Evolutionary conservation across 64 coral and sea anemone species (phyloP).

Genomic region (Cladopsammia gracilis): DNA sequence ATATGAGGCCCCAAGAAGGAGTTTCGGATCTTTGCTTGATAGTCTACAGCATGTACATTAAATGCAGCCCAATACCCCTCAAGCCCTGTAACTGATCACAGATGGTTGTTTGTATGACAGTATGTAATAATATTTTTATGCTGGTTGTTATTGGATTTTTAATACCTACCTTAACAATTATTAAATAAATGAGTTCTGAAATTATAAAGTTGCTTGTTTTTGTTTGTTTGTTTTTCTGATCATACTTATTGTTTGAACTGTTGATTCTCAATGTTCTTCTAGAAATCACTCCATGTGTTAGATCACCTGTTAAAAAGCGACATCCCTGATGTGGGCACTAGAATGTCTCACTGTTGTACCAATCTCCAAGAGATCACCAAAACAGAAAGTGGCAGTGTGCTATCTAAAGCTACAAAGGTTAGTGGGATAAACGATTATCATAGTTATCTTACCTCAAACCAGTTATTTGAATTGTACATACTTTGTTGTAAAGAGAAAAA

Average conservation of each 20-base stretch:
- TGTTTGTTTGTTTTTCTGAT: neutral
- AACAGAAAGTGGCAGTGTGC: slow-evolving; percentile 35
- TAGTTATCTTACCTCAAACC: neutral
- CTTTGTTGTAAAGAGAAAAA: too few relatives aligned
- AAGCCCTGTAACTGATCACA: too few relatives aligned
- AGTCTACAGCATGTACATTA: too few relatives aligned
- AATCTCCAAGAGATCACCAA: slow-evolving; percentile 36
- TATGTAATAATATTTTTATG: too few relatives aligned
- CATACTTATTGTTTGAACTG: neutral
- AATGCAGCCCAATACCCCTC: too few relatives aligned
- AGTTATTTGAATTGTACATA: neutral
- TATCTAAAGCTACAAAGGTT: slow-evolving; percentile 63
- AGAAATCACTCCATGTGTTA: slow-evolving; percentile 67
- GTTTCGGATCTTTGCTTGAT: too few relatives aligned
- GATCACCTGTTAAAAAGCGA: slow-evolving; percentile 67
- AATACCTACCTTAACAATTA: too few relatives aligned
- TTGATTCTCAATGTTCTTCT: neutral
- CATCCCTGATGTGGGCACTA: slow-evolving; percentile 27
- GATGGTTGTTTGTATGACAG: too few relatives aligned
- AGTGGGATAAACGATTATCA: neutral
- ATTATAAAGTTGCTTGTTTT: too few relatives aligned
- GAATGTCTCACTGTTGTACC: slow-evolving; percentile 23
- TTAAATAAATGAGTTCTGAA: too few relatives aligned
- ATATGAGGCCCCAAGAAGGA: too few relatives aligned
- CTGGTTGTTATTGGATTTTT: too few relatives aligned